Evolutionary conservation across 2,113 vertebrate genomes (phyloP).

Genomic region (Zosterops japonicus): DNA sequence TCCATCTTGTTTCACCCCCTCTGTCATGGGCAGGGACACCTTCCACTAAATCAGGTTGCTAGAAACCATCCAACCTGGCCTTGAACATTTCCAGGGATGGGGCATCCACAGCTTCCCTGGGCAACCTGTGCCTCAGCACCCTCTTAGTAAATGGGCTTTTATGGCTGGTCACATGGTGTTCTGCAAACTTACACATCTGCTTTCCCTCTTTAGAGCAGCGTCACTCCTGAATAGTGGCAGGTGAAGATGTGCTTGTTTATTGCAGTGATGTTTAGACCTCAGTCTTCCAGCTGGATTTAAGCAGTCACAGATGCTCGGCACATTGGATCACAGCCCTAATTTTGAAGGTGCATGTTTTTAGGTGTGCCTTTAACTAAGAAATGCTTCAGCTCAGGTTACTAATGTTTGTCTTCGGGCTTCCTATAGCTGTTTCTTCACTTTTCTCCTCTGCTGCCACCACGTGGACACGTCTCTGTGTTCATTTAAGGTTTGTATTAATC

Average conservation of each 20-base stretch:
- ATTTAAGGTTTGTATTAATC: neutral
- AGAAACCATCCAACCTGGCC: neutral
- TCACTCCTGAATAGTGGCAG: slow-evolving; percentile 12
- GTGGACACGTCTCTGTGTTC: neutral
- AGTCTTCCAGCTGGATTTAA: slow-evolving; percentile 21
- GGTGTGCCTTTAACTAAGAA: neutral
- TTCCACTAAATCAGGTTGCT: neutral
- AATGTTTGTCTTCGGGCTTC: fast-evolving
- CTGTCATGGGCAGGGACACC: neutral
- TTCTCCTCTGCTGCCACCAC: slow-evolving; percentile 78
- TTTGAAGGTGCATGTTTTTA: neutral
- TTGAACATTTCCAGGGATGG: neutral
- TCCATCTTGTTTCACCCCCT: neutral
- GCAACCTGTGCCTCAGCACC: neutral
- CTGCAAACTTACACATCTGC: neutral
- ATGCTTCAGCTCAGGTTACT: neutral
- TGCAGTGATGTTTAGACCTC: neutral
- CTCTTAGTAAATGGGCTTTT: neutral
- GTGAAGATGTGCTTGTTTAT: neutral
- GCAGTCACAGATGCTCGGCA: neutral
- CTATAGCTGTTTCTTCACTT: neutral
- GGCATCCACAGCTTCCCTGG: neutral
- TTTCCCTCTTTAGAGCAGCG: slow-evolving; percentile 43
- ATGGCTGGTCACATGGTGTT: neutral
- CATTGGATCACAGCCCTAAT: neutral